Evolutionary conservation across 2,888 invertebrate species (phyloP), one percentile per base, ranked within the genome.

Genomic region (Hipparchia semele): DNA sequence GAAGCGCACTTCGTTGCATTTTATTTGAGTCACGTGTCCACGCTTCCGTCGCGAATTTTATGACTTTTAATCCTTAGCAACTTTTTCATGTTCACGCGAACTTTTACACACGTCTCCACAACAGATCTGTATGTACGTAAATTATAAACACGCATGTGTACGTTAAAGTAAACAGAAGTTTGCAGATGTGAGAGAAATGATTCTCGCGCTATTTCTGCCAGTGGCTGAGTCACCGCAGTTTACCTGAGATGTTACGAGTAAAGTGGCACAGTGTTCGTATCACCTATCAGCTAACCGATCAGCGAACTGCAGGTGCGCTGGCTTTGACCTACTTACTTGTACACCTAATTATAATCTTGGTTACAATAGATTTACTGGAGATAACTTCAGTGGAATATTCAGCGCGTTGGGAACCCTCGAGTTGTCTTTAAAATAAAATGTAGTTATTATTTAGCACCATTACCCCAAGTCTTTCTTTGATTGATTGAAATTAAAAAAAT

Each of bases 141-240:
- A 12, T 5, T 54, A 12, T 10, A 53, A 51, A 65, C 33, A 68
- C n/a, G 23, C 68, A 9, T 33, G 58, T 58, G 60, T 56, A 59
- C 58, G 68, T 33, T 68, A 68, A 68, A 49, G 33, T 68, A 68
- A 68, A 68, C 68, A 68, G 10, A 23, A 49, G 51, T 68, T 65
- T 23, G 59, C 68, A 68, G 68, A 68, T 68, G 59, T 23, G 58
- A 23, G 58, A 51, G 54, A 39, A 46, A 23, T 59, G 68, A 68
- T 68, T 49, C 68, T 68, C 5, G 68, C 10, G 58, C 68, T 68
- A 68, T 68, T 68, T 60, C 68, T 49, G 68, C 45, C 46, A 8
- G 13, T 8, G 33, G 13, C 13, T 65, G 65, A 65, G 23, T 65
- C 65, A 65, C 12, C 5, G 58, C 7, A 64, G 65, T 53, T 65